phyloP scores from a whole-genome alignment of 2,888 invertebrate species.

The Eristalinus aeneus region DNA sequence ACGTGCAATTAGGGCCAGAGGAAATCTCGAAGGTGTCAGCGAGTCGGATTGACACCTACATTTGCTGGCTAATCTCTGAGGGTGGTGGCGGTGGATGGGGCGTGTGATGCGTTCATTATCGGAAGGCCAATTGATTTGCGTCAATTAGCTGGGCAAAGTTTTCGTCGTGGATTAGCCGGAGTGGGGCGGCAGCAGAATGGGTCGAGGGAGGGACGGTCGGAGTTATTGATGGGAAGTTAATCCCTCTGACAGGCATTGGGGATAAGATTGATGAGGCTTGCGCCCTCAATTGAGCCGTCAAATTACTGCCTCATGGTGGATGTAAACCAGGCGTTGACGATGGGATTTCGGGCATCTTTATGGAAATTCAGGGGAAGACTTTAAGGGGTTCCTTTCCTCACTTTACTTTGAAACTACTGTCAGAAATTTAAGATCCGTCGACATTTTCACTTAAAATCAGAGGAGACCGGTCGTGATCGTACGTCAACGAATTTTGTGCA shows the following conservation, averaged over 20 bases:
- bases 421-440: too few relatives aligned
- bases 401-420: too few relatives aligned
- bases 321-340: constrained; percentile 5
- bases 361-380: background rate
- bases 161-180: constrained; percentile 23
- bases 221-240: constrained; percentile 54
- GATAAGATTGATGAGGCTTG: constrained; percentile 35
- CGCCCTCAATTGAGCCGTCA: constrained; percentile 14
- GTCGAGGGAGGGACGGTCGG: background rate
- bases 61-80: constrained; percentile 17
- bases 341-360: background rate
- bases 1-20: background rate
- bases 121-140: constrained; percentile 43
- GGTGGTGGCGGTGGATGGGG: background rate
- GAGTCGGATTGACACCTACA: constrained; percentile 20
- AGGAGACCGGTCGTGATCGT: too few relatives aligned
- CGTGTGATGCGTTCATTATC: constrained; percentile 20
- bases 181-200: background rate
- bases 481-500: too few relatives aligned
- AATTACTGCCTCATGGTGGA: constrained; percentile 30
- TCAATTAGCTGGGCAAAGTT: constrained; percentile 40
- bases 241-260: background rate
- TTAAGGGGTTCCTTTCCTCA: background rate
- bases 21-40: constrained; percentile 19
- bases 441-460: too few relatives aligned